Evolutionary conservation across 1,140 invertebrate species (phyloP).

Genomic region (Macrostomum lignano): DNA sequence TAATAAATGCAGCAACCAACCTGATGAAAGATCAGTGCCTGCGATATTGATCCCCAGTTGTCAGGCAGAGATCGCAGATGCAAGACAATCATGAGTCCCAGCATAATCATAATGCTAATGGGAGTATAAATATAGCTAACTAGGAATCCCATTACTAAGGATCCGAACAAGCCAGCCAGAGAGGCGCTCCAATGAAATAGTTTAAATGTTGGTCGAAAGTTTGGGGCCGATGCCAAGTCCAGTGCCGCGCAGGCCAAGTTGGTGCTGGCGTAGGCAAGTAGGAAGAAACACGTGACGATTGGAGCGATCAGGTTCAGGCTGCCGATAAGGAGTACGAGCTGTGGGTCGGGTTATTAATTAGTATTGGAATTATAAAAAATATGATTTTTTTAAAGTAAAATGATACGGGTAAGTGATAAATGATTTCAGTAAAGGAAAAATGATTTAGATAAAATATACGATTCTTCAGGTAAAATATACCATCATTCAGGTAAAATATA

Average conservation of each 20-base stretch:
- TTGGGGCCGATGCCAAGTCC: slow-evolving; percentile 71
- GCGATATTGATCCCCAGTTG: slow-evolving; percentile 83
- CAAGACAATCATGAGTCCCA: slow-evolving; percentile 50
- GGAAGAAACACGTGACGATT: slow-evolving; percentile 77
- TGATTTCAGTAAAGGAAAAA: too few species aligned
- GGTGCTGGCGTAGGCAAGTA: slow-evolving; percentile 73
- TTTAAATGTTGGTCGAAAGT: slow-evolving; percentile 66
- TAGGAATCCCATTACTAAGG: slow-evolving; percentile 70
- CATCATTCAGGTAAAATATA: too few species aligned
- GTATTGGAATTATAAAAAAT: too few species aligned
- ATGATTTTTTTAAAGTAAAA: too few species aligned
- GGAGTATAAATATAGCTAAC: slow-evolving; percentile 66
- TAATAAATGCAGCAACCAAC: too few species aligned
- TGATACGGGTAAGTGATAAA: too few species aligned
- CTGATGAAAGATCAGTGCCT: slow-evolving; percentile 94
- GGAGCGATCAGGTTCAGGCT: slow-evolving; percentile 82
- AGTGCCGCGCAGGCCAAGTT: slow-evolving; percentile 76
- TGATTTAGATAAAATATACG: too few species aligned
- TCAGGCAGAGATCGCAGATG: slow-evolving; percentile 66
- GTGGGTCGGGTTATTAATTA: too few species aligned
- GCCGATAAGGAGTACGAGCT: slow-evolving; percentile 67
- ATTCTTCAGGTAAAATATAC: too few species aligned
- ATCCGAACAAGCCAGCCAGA: slow-evolving; percentile 52
- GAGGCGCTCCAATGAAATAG: slow-evolving; percentile 84
- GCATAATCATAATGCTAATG: slow-evolving; percentile 53